Evolutionary conservation across 2,888 invertebrate species (phyloP), one percentile per base, ranked within the genome.

Genomic region (Ochropleura leucogaster): DNA sequence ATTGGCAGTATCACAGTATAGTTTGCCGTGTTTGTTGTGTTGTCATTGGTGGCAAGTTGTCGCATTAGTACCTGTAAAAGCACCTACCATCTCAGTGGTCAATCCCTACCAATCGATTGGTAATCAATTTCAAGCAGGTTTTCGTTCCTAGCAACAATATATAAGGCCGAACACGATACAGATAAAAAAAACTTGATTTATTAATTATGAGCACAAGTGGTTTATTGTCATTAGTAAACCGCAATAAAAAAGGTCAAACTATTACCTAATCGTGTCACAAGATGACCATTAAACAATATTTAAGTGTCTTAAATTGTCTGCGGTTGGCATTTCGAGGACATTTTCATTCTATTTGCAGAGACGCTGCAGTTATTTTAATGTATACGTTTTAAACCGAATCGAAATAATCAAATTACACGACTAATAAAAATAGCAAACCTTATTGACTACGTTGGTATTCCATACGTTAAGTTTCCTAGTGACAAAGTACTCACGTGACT

Each of bases 181-280:
- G 3, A n/a, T n/a, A 14, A 49, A 63, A 9, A 40, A 20, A n/a
- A 44, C 6, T n/a, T 30, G 9, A 30, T 16, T 60, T n/a, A 51
- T 20, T 55, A 55, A 20, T 59, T 14, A 18, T 71, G 12, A 74
- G 20, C 16, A 60, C n/a, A 44, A 49, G 40, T 51, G 18, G n/a
- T 66, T 62, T 82, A 67, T 12, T 46, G 18, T 53, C 64, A 71
- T 68, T 69, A 70, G 47, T 70, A 51, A 68, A 77, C 65, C 63
- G 51, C 49, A 68, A 51, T 62, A 66, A 80, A 80, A 57, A 80
- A 72, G 68, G 72, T 77, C 59, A 82, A 62, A 57, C 71, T 30
- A 59, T 82, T 80, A 84, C 77, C 71, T 74, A 78, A 73, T 55
- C 64, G 62, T 81, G 70, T 59, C 74, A 83, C 66, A 68, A 73